These are phyloP conservation scores for Hemicentrotus pulcherrimus DNA, from an alignment of 35 echinoderm and acorn worm species.

Conservation along the genomic window DNA sequence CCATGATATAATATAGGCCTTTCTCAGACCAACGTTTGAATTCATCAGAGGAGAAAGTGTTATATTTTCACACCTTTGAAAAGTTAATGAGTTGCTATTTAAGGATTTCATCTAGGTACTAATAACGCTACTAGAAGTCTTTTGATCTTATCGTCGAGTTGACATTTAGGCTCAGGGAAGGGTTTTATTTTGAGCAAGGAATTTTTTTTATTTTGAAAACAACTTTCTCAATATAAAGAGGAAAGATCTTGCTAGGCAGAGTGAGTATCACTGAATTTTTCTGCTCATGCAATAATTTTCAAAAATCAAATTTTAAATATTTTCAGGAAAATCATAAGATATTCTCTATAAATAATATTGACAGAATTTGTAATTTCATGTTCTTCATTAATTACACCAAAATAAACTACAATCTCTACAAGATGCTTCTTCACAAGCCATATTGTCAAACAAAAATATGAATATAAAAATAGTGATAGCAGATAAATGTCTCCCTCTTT, in stretches of 20 bases:
- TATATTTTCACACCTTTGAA: neutral
- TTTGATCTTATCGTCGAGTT: neutral
- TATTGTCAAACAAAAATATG: neutral
- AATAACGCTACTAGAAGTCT: neutral
- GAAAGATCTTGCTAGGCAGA: neutral
- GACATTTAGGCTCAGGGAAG: neutral
- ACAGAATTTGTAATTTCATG: too few relatives aligned
- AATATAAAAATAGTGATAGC: neutral
- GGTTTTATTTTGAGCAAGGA: neutral
- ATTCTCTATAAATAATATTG: too few relatives aligned
- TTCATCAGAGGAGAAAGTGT: neutral
- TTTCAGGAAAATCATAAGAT: too few relatives aligned
- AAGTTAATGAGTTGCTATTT: neutral
- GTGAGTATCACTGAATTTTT: neutral
- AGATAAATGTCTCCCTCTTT: neutral
- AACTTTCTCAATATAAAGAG: neutral
- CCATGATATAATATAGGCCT: too few relatives aligned
- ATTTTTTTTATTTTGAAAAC: neutral
- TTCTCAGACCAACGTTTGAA: neutral
- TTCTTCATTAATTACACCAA: too few relatives aligned
- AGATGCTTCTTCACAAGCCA: neutral
- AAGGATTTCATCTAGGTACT: neutral
- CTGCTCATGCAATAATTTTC: neutral
- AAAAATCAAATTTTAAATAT: too few relatives aligned
- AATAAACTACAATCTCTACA: too few relatives aligned